Evolutionary conservation across 2,797 vertebrate species (phyloP), one percentile per base, ranked within the genome.

Genomic region (Chromis chromis): DNA sequence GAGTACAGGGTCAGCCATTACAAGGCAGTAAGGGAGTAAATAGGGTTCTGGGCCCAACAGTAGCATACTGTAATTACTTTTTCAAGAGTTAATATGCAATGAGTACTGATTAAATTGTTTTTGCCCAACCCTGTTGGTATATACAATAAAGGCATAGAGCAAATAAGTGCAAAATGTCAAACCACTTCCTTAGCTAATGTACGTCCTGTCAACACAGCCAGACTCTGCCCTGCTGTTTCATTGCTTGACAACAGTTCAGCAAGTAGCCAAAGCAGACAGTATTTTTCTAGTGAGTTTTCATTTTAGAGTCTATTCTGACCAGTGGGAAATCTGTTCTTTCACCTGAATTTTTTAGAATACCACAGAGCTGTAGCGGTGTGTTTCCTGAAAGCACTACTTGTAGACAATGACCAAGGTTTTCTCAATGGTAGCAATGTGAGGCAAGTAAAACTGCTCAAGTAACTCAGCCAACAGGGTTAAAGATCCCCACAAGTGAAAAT

Each of bases 251-350:
- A 68, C 36, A 36, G 24, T 61, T 36, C 50, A 42, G 65, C 31
- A 68, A 74, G 33, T 65, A 75, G 57, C 75, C 62, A 56, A 71
- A 70, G 57, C 5, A 60, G 58, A 54, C 65, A 42, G 63, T 48
- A 66, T 65, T 48, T 68, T 74, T 63, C 61, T 25, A 64, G 19
- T 58, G 53, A 44, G 36, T 69, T 85, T 76, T 69, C 25, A 76
- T 78, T 78, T 75, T 25, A 63, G 39, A 53, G 49, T 52, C 27
- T 17, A 39, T 40, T 67, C 46, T 54, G 69, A 71, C 60, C 58
- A 56, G 63, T 58, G 54, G 52, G 61, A 68, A 77, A 75, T 62
- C 14, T 46, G 46, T 56, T 78, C 59, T 73, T 65, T 69, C 46
- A 69, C 42, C 50, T 50, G 49, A 50, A 39, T 52, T 62, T 50